phyloP scores from a whole-genome alignment of 2,113 vertebrate species.

The Neopipo cinnamomea region DNA sequence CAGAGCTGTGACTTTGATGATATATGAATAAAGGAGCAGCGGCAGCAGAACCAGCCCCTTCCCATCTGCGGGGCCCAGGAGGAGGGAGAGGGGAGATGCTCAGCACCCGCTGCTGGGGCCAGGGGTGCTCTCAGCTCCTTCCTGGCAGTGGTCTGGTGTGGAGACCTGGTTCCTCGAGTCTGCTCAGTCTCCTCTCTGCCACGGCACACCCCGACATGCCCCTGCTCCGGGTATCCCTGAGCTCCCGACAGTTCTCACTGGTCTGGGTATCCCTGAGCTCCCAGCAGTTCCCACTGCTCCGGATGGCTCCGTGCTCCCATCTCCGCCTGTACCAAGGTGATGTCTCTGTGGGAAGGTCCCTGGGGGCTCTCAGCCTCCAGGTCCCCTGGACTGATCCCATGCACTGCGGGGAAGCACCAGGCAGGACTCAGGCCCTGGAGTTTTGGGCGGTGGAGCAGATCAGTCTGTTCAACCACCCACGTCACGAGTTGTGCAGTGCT shows the following conservation, averaged over 20 bases:
- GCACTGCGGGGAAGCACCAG: neutral
- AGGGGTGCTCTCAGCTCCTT: neutral
- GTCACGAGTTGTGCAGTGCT: neutral
- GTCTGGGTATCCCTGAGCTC: neutral
- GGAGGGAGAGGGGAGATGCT: neutral
- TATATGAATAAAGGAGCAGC: constrained; percentile 15
- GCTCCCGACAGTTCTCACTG: neutral
- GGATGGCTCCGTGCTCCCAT: rapidly evolving
- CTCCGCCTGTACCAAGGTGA: neutral
- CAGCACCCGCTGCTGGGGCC: neutral
- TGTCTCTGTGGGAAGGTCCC: neutral
- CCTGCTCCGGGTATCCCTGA: rapidly evolving
- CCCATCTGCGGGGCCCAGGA: neutral
- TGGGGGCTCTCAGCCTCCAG: rapidly evolving
- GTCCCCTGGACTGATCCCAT: rapidly evolving
- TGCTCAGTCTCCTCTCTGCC: rapidly evolving
- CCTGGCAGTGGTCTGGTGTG: rapidly evolving
- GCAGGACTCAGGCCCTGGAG: neutral
- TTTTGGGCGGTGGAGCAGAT: neutral
- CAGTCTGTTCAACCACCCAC: rapidly evolving
- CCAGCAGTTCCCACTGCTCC: rapidly evolving
- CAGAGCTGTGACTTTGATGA: neutral
- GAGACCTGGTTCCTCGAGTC: neutral
- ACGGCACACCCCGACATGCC: rapidly evolving
- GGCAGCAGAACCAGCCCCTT: neutral